Conservation (phyloP, 2,888 invertebrate species). For the Phragmatobia fuliginosa region DNA sequence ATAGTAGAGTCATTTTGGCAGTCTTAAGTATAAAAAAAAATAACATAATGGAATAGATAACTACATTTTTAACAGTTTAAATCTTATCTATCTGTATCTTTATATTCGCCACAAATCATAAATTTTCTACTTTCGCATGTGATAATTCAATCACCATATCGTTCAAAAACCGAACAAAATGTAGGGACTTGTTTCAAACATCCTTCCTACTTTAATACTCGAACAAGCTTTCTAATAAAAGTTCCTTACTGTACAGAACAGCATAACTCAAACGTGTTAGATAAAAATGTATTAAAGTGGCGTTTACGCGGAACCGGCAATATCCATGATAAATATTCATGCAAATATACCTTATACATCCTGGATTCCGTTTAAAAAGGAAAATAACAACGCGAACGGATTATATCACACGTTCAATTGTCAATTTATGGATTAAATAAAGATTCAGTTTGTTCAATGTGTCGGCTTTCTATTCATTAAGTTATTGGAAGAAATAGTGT, state of each 20-base stretch:
- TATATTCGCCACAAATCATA: no score
- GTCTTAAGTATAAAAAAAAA: no score
- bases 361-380: constrained; percentile 84
- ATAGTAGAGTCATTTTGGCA: no score
- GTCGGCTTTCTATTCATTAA: constrained; percentile 42
- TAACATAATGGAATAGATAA: no score
- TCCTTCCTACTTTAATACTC: neutral
- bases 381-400: constrained; percentile 79
- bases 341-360: constrained; percentile 77
- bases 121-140: no score
- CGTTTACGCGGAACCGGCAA: constrained; percentile 76
- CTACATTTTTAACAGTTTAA: no score
- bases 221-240: constrained; percentile 1
- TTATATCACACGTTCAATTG: constrained; percentile 61
- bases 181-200: no score
- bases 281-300: constrained; percentile 83
- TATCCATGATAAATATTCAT: constrained; percentile 83
- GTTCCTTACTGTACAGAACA: constrained; percentile 8
- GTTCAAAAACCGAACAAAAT: no score
- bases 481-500: constrained; percentile 26
- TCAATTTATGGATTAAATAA: constrained; percentile 41
- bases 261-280: constrained; percentile 56
- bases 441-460: constrained; percentile 11
- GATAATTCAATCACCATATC: no score
- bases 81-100: no score